Base-by-base conservation (phyloP, 1,140 invertebrate genomes). In the Drosophila ambigua region DNA sequence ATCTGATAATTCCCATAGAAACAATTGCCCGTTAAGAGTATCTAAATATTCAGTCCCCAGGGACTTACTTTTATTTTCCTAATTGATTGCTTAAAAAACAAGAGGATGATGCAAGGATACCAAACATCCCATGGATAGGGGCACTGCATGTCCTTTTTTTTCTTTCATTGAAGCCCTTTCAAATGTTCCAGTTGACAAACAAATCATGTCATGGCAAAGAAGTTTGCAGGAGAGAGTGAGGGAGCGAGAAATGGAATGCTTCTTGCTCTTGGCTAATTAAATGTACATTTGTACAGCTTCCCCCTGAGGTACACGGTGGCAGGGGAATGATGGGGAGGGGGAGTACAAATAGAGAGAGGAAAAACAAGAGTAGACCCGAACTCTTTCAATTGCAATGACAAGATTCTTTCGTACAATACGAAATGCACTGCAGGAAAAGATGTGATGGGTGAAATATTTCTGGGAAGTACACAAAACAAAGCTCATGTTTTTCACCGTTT, bases 201-300 rank as follows among this genome's bases (percentile, higher is more conserved):
- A 74, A 85, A 69, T 73, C 73, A 74, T 39, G 35, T 39, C 35
- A 39, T 39, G 11, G 11, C 3, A 11, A 13, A 52, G 52, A 45
- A 62, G 63, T 53, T 55, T 16, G 49, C 39, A 43, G 46, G 54
- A 59, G 61, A 35, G 49, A 78, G 51, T 16, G 46, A 28, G 49
- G 66, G 46, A 28, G 50, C 16, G 31, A 53, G 26, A 53, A 44
- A 43, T 24, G 44, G 45, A 57, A 31, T 46, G 72, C 61, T 57
- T 60, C 61, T 39, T 39, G 75, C 59, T 43, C 57, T 66, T 35
- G 74, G 65, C 82, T 85, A 85, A 87, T 87, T 87, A 87, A 78
- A 87, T 87, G 79, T 73, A 72, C 82, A 87, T 87, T 87, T 87
- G 65, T 87, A 48, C 58, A 75, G 78, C 78, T 87, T 87, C 83